Percentiles rank a stretch among this genome's conserved stretches.
These are phyloP conservation scores for Dufourea novaeangliae DNA, from an alignment of 1,140 invertebrate species.

Conservation along the genomic window DNA sequence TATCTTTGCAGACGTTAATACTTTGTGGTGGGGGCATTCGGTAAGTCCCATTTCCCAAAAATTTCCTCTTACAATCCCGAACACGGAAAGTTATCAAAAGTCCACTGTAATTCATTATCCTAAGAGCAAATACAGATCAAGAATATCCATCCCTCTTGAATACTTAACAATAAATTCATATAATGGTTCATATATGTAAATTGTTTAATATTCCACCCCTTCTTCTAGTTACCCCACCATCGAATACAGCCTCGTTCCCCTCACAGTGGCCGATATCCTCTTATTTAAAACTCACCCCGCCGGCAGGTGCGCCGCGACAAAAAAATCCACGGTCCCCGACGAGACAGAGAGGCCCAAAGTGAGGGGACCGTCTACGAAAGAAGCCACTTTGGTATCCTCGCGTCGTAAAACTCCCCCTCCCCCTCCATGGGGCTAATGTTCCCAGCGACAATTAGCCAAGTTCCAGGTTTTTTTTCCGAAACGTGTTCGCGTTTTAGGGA, in stretches of 20 bases:
- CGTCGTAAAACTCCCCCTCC: conserved; percentile 39
- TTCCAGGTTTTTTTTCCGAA: conserved; percentile 15
- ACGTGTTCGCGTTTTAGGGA: conserved; percentile 21
- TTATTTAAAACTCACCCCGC: not conserved
- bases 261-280: not conserved
- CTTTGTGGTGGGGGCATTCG: too few species aligned
- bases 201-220: too few species aligned
- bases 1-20: too few species aligned
- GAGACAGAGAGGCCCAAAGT: not conserved
- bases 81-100: not conserved
- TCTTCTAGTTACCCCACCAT: not conserved
- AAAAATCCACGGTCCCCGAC: not conserved
- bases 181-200: too few species aligned
- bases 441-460: conserved; percentile 44
- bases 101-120: not conserved
- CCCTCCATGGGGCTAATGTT: conserved; percentile 10
- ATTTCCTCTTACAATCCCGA: too few species aligned
- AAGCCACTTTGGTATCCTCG: not conserved
- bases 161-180: not conserved
- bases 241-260: not conserved
- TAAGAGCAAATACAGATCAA: not conserved
- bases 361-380: not conserved
- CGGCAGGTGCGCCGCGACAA: conserved; percentile 27
- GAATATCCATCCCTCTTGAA: not conserved
- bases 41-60: too few species aligned